A percentile compares a stretch with the other conserved stretches of the same genome.
Conservation (phyloP, 2,113 vertebrate species). For the Procavia capensis region DNA sequence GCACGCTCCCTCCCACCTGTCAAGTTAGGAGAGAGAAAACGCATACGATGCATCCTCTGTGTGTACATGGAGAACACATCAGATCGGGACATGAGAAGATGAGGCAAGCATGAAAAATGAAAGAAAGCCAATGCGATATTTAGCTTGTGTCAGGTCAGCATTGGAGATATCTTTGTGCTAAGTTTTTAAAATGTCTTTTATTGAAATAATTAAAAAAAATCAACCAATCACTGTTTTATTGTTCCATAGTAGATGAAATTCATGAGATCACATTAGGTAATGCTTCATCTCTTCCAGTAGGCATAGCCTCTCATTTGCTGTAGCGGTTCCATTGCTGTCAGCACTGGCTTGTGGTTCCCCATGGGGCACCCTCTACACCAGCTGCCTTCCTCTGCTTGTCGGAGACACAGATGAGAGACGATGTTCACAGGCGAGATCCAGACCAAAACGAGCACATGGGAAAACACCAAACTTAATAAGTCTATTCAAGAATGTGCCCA, state of each 20-base stretch:
- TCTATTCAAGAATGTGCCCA: no score
- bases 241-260: not conserved
- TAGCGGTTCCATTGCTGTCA: not conserved
- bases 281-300: not conserved
- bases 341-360: not conserved
- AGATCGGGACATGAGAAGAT: not conserved
- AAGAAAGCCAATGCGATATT: constrained; percentile 13
- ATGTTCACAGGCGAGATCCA: no score
- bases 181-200: constrained; percentile 16
- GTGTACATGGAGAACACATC: not conserved
- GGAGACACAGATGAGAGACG: not conserved
- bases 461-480: no score
- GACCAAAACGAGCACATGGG: no score
- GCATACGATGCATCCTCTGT: constrained; percentile 84
- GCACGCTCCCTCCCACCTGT: constrained; percentile 89
- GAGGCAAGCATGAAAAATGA: not conserved
- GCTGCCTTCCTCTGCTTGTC: not conserved
- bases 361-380: not conserved
- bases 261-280: not conserved
- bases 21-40: constrained; percentile 88
- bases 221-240: not conserved
- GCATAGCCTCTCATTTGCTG: not conserved
- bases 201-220: not conserved
- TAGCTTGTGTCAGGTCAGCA: constrained; percentile 76
- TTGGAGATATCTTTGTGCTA: constrained; percentile 50